These are phyloP conservation scores for Synanthedon formicaeformis DNA, from an alignment of 2,888 invertebrate genomes.

Conservation along the genomic window DNA sequence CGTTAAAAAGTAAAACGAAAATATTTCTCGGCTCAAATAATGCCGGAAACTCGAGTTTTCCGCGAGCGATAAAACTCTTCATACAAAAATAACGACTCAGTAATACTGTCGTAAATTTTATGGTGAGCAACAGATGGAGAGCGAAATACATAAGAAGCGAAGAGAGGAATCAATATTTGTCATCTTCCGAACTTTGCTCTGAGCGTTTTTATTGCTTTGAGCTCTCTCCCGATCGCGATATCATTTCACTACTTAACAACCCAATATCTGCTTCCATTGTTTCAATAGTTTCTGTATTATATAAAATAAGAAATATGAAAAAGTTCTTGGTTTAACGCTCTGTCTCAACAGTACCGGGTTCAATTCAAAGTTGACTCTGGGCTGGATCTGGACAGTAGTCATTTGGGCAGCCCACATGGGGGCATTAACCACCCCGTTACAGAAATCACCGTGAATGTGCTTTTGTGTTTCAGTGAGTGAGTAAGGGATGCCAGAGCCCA, in stretches of 20 bases:
- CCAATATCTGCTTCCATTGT: background rate
- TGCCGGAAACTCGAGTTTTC: conserved; percentile 26
- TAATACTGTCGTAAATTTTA: conserved; percentile 66
- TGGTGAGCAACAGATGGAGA: conserved; percentile 68
- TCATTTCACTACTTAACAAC: conserved; percentile 17
- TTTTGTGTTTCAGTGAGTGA: too few species aligned
- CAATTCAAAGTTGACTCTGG: too few species aligned
- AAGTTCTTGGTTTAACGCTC: too few species aligned
- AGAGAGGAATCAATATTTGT: conserved; percentile 55
- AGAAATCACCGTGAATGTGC: too few species aligned
- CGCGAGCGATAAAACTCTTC: conserved; percentile 54
- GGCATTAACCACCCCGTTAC: too few species aligned
- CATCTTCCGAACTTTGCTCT: conserved; percentile 42
- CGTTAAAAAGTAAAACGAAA: too few species aligned
- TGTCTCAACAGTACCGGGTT: too few species aligned
- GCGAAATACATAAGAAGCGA: conserved; percentile 53
- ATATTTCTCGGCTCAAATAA: conserved; percentile 6
- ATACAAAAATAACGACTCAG: conserved; percentile 64
- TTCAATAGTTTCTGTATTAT: too few species aligned
- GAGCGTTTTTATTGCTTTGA: conserved; percentile 41
- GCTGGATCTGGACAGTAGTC: too few species aligned
- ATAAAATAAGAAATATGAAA: too few species aligned
- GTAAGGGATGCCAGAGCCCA: too few species aligned
- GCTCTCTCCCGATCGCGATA: conserved; percentile 19
- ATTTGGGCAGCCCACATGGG: too few species aligned